A percentile compares a stretch with the other conserved stretches of the same genome.
phyloP scores from a whole-genome alignment of 2,888 invertebrate genomes.

The Netelia inedita region DNA sequence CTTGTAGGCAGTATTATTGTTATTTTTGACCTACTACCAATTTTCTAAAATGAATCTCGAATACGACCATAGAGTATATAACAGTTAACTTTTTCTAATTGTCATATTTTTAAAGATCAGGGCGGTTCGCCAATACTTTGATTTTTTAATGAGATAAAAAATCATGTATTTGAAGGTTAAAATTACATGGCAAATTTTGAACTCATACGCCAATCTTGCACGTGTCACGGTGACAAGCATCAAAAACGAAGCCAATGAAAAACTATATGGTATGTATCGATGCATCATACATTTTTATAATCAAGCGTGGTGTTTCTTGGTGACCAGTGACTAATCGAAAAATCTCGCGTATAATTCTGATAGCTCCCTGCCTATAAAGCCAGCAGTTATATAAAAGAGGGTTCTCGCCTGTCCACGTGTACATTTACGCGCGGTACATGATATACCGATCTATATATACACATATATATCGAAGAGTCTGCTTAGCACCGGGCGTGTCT shows the following conservation, averaged over 20 bases:
- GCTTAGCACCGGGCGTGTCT: constrained; percentile 55
- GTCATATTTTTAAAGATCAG: too few relatives aligned
- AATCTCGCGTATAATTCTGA: constrained; percentile 66
- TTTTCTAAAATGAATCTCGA: too few relatives aligned
- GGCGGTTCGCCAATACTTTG: too few relatives aligned
- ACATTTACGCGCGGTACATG: constrained; percentile 9
- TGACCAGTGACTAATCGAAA: constrained; percentile 66
- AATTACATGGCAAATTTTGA: too few relatives aligned
- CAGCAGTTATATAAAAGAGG: constrained; percentile 35
- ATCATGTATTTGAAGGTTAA: too few relatives aligned
- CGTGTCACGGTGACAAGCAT: constrained; percentile 21
- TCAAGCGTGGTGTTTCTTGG: constrained; percentile 59
- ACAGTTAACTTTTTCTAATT: too few relatives aligned
- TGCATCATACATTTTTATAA: constrained; percentile 61
- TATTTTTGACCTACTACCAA: too few relatives aligned
- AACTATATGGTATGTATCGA: constrained; percentile 29
- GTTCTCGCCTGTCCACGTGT: constrained; percentile 54
- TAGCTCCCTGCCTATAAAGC: constrained; percentile 49
- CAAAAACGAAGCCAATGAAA: neutral
- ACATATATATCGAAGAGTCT: neutral
- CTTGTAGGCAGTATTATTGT: too few relatives aligned
- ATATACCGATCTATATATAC: neutral
- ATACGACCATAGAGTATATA: too few relatives aligned
- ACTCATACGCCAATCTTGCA: neutral
- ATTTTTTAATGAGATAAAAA: too few relatives aligned